Percentiles rank a stretch among this genome's conserved stretches.
Conservation (phyloP, 2,113 vertebrate genomes). For the Gobio gobio region DNA sequence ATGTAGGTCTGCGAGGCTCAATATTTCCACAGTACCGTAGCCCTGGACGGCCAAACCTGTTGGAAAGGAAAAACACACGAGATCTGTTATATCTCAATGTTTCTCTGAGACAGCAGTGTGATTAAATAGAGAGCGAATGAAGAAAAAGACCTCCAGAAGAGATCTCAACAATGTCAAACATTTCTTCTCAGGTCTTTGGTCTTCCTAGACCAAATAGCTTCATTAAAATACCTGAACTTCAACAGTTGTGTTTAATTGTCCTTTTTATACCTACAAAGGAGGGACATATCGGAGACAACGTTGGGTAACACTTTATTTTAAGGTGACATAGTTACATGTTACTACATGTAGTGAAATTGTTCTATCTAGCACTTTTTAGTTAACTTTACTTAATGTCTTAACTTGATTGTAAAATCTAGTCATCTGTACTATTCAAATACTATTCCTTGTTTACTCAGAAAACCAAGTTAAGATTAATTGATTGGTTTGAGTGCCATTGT, state of each 20-base stretch:
- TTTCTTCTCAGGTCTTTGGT: neutral
- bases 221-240: neutral
- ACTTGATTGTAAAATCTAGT: no score
- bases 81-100: neutral
- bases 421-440: no score
- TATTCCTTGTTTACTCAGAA: no score
- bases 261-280: neutral
- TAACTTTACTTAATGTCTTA: no score
- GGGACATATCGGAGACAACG: neutral
- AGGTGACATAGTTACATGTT: no score
- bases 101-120: neutral
- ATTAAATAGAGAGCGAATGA: neutral
- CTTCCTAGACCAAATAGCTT: neutral
- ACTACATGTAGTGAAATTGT: no score
- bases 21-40: constrained; percentile 48
- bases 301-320: no score
- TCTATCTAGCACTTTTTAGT: no score
- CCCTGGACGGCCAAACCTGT: constrained; percentile 40
- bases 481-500: no score
- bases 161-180: neutral
- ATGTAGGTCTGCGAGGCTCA: constrained; percentile 39
- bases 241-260: neutral
- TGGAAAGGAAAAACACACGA: constrained; percentile 1
- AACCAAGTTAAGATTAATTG: no score
- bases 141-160: neutral